Evolutionary conservation across 2,797 vertebrate genomes (phyloP), one percentile per base, ranked within the genome.

Genomic region (Anomalospiza imberbis): DNA sequence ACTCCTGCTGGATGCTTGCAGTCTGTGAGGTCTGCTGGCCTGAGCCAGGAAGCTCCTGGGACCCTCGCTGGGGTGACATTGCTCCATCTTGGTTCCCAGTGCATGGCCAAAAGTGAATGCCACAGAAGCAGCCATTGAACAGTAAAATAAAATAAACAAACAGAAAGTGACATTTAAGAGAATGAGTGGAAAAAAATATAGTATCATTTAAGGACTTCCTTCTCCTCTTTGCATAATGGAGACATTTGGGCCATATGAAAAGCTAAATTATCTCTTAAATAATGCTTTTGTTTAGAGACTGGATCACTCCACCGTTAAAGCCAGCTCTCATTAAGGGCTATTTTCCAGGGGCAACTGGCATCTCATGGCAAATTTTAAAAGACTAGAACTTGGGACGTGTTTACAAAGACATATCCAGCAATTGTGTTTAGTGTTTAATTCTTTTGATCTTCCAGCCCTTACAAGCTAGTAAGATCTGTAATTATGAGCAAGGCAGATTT

Each of bases 11-110:
- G 47, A 76, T 65, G 14, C 62, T 26, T 58, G 15, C 50, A 34
- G 25, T 5, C 15, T 58, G 13, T 45, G 47, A 57, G 28, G 68
- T 63, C 31, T 54, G 9, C 20, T 72, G 38, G 12, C 42, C 54
- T 36, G 13, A 60, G 51, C 17, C 1, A 3, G 32, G 53, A 92
- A 81, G 61, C 22, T 88, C 36, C 29, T 40, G 51, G 13, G 18
- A 70, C 6, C 15, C n/a, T 86, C 0, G 0, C 47, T 75, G 40
- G 19, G 40, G 6, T 21, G 32, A 8, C 3, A 0, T 50, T 70
- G 21, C 45, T 77, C 28, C 25, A 19, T 57, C 1, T 2, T 29
- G 7, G 4, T 55, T 85, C 32, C n/a, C 62, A 29, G 20, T 12
- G 22, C n/a, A 20, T 1, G 1, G 16, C 42, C 34, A 51, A 54